Evolutionary conservation across 2,113 vertebrate species (phyloP).

Genomic region (Oreochromis niloticus): DNA sequence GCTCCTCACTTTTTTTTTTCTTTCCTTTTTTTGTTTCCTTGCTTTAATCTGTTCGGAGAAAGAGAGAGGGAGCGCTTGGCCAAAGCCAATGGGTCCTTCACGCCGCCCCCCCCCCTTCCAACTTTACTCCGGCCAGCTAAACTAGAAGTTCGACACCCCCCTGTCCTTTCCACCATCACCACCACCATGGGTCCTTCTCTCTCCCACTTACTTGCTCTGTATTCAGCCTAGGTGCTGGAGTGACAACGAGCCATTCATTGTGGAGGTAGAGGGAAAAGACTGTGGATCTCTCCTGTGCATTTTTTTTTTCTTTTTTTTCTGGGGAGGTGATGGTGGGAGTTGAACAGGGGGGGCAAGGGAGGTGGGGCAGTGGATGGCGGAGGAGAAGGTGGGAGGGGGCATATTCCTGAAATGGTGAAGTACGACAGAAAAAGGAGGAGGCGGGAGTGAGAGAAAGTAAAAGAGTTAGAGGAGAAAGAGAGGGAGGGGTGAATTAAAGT

Average conservation of each 20-base stretch:
- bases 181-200: conserved; percentile 24
- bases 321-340: neutral
- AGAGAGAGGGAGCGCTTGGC: conserved; percentile 40
- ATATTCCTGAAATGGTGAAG: conserved; percentile 58
- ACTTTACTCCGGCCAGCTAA: conserved; percentile 63
- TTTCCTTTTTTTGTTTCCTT: conserved; percentile 12
- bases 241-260: conserved; percentile 78
- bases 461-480: conserved; percentile 16
- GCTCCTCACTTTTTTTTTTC: conserved; percentile 38
- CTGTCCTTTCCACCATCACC: neutral
- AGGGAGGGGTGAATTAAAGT: conserved; percentile 49
- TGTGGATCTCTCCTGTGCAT: conserved; percentile 73
- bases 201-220: conserved; percentile 66
- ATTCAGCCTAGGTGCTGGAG: conserved; percentile 75
- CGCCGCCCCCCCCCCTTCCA: too few relatives aligned
- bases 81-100: conserved; percentile 19
- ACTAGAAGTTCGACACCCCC: conserved; percentile 61
- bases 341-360: neutral
- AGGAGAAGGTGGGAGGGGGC: neutral
- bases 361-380: neutral
- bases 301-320: neutral
- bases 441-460: conserved; percentile 24
- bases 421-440: conserved; percentile 23
- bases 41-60: conserved; percentile 57
- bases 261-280: conserved; percentile 69